Percentiles rank a stretch among this genome's conserved stretches.
phyloP scores from a whole-genome alignment of 1,140 invertebrate genomes.

The Branchinecta lynchi region DNA sequence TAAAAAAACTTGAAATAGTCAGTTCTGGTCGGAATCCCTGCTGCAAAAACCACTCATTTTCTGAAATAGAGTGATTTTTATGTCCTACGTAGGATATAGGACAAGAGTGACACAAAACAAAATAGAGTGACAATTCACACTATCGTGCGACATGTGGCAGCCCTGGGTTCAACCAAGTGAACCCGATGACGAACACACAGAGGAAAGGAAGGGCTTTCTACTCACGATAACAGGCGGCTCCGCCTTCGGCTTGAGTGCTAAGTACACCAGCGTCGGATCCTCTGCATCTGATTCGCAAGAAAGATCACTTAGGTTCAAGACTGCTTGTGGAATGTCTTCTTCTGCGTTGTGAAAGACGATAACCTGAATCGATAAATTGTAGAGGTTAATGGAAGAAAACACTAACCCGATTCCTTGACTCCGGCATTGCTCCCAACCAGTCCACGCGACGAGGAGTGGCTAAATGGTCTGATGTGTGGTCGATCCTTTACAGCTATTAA shows the following conservation, averaged over 20 bases:
- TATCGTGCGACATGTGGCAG: background rate
- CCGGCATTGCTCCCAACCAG: too few relatives aligned
- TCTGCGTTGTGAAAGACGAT: background rate
- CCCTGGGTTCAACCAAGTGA: background rate
- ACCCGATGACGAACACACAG: background rate
- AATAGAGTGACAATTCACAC: background rate
- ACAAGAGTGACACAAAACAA: background rate
- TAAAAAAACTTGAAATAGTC: too few relatives aligned
- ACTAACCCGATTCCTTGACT: background rate
- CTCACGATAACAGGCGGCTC: background rate
- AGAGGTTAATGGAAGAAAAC: background rate
- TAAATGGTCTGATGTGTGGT: too few relatives aligned
- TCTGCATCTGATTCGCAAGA: background rate
- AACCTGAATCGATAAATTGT: background rate
- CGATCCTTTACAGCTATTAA: too few relatives aligned
- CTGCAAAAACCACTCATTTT: too few relatives aligned
- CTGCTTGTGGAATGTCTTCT: background rate
- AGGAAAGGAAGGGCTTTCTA: background rate
- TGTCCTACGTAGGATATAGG: too few relatives aligned
- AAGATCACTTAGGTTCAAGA: background rate
- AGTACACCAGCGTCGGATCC: background rate
- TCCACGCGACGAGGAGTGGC: too few relatives aligned
- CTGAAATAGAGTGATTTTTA: too few relatives aligned
- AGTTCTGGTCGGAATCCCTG: too few relatives aligned
- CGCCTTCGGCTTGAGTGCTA: background rate